These are phyloP conservation scores for Nomada ferruginata DNA, from an alignment of 2,888 invertebrate species.

Conservation along the genomic window DNA sequence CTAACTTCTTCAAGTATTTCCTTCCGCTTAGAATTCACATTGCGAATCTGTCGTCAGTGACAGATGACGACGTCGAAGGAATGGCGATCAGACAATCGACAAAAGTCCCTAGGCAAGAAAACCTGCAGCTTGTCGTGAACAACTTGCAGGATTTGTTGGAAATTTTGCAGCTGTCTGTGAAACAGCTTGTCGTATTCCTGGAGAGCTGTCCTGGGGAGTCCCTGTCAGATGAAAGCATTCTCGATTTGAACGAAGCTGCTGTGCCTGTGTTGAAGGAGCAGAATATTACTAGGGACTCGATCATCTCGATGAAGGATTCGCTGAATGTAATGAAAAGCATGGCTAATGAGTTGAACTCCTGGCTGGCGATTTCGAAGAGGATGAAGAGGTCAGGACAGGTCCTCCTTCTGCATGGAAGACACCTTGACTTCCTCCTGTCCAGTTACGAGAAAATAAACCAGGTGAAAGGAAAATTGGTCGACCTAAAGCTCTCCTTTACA, in stretches of 20 bases:
- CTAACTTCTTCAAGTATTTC: constrained; percentile 84
- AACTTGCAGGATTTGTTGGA: constrained; percentile 85
- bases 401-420: constrained; percentile 56
- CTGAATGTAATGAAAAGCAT: constrained; percentile 57
- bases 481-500: constrained; percentile 4
- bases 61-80: background rate
- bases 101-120: constrained; percentile 77
- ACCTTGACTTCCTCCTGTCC: constrained; percentile 61
- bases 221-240: constrained; percentile 70
- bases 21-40: constrained; percentile 71
- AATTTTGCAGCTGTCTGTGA: constrained; percentile 86
- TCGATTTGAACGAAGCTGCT: constrained; percentile 67
- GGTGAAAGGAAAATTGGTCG: background rate
- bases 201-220: constrained; percentile 86
- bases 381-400: constrained; percentile 12
- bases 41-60: constrained; percentile 61
- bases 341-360: constrained; percentile 26
- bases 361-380: constrained; percentile 14
- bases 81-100: background rate
- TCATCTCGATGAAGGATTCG: constrained; percentile 68
- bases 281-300: constrained; percentile 70
- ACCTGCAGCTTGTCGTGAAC: constrained; percentile 82
- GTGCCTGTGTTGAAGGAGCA: constrained; percentile 75
- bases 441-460: constrained; percentile 22
- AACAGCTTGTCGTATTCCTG: constrained; percentile 89